phyloP scores from a whole-genome alignment of 2,797 vertebrate species.

The Megalops cyprinoides region DNA sequence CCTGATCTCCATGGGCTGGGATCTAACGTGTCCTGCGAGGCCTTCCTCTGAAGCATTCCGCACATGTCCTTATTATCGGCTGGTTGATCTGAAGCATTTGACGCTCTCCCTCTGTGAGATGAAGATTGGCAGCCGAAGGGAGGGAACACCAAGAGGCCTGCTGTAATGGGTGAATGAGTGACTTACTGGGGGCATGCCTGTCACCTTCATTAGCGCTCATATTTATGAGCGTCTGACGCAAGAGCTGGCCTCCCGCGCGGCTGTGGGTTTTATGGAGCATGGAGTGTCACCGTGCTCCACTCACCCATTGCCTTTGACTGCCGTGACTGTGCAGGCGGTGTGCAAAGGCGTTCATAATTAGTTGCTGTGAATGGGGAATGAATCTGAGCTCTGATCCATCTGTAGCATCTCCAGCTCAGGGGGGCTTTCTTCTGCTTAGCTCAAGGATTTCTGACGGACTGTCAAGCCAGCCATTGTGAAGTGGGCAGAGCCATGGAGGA shows the following conservation, averaged over 20 bases:
- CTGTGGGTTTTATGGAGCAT: constrained; percentile 80
- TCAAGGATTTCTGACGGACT: neutral
- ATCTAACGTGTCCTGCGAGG: no score
- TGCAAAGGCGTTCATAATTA: constrained; percentile 62
- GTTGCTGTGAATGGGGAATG: constrained; percentile 37
- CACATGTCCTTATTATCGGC: neutral
- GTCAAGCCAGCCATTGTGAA: no score
- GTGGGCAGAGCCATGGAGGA: neutral
- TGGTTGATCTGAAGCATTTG: no score
- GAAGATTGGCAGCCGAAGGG: neutral
- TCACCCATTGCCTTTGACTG: constrained; percentile 77
- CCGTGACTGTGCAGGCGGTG: constrained; percentile 56
- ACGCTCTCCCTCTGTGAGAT: neutral
- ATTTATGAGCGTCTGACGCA: constrained; percentile 84
- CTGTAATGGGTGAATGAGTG: constrained; percentile 87
- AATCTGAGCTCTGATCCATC: constrained; percentile 41
- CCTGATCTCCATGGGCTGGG: no score
- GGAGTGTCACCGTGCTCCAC: constrained; percentile 91
- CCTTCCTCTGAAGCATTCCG: neutral
- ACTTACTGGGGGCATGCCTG: constrained; percentile 86
- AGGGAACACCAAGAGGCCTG: constrained; percentile 50
- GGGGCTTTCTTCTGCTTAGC: neutral
- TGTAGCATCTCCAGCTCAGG: constrained; percentile 27
- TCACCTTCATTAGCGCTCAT: constrained; percentile 88
- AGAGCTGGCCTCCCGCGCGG: constrained; percentile 67